Base-by-base conservation (phyloP, 2,888 invertebrate species). In the Aphrophora alni region DNA sequence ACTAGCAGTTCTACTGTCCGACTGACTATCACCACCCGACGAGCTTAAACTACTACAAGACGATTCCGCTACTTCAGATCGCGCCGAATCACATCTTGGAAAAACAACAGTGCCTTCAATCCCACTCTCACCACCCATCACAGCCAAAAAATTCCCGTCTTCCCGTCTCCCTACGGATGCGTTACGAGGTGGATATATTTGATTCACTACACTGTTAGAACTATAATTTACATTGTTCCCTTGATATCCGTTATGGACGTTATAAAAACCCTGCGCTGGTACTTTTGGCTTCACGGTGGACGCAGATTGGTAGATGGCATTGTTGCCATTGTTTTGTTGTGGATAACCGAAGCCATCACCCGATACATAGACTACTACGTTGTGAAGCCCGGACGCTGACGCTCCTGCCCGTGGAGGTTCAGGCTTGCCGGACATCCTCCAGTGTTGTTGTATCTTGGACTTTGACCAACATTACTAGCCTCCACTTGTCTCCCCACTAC, bases 51-150 rank as follows among this genome's bases (percentile, higher is more conserved):
- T 85, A 77, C 85, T 84, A 84, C 87, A 91, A 84, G 91, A 91
- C 68, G 91, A 91, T 86, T 91, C 91, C 69, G 91, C 91, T 80
- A 91, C 89, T 85, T 92, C 92, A 68, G 91, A 91, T 69, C 91
- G 89, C 80, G 90, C 91, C 80, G 91, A 91, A 86, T 91, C 91
- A 86, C 91, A 91, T 77, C 91, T 88, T 77, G 87, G 85, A 72
- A 77, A 73, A 69, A 77, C 80, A 33, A 80, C 76, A 75, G 80
- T 78, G 17, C 77, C 80, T 14, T 38, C 76, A 5, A 44, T 72
- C 26, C 69, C 76, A 14, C 51, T 72, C 38, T 77, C 74, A 26
- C 73, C 78, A 28, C 78, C 78, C 69, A 78, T 75, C 68, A 80
- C 79, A 12, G 75, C 38, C 38, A 76, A 69, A 69, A 76, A 78